Evolutionary conservation across 2,113 vertebrate genomes (phyloP).

Genomic region (Aleadryas rufinucha): DNA sequence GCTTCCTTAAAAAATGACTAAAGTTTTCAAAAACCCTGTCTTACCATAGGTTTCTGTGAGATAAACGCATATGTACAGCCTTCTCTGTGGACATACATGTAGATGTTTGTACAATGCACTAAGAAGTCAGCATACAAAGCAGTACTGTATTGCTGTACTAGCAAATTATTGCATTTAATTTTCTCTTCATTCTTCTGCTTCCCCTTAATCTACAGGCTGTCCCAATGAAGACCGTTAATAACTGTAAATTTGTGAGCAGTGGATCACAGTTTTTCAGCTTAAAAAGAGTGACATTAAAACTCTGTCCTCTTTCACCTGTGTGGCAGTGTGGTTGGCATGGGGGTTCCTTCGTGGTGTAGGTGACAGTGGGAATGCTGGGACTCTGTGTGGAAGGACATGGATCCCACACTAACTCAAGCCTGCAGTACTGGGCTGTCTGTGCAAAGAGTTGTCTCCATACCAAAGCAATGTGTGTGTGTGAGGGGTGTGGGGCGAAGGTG

Average conservation of each 20-base stretch:
- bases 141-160: background rate
- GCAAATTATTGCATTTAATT: background rate
- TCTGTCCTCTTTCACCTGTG: fast-evolving
- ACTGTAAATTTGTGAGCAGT: background rate
- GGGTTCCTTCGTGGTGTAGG: fast-evolving
- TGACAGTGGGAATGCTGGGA: fast-evolving
- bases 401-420: background rate
- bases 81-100: fast-evolving
- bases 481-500: fast-evolving
- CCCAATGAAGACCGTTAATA: fast-evolving
- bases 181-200: background rate
- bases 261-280: background rate
- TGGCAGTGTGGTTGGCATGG: background rate
- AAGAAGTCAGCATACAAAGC: background rate
- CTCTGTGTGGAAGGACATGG: fast-evolving
- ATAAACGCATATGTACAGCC: background rate
- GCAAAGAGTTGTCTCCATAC: background rate
- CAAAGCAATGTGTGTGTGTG: background rate
- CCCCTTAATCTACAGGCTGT: background rate
- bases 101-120: background rate
- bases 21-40: background rate
- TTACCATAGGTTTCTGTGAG: background rate
- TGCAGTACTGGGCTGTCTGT: background rate
- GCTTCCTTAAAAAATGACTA: background rate
- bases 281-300: background rate